These are phyloP conservation scores for Hippoglossus hippoglossus DNA, from an alignment of 2,797 vertebrate genomes.

Conservation along the genomic window DNA sequence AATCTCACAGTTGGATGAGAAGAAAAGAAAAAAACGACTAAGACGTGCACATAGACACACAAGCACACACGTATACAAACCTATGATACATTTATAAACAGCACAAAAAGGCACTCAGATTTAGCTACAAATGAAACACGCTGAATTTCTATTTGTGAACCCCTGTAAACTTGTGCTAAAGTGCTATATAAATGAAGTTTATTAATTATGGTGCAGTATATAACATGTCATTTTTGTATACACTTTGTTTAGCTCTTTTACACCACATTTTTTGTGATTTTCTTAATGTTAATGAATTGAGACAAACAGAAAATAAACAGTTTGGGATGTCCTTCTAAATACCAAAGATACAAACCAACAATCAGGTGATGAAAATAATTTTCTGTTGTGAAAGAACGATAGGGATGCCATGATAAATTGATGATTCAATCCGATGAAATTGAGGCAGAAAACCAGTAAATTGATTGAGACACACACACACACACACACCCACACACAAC, in stretches of 20 bases:
- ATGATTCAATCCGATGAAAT: conserved; percentile 15
- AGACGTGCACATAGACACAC: conserved; percentile 19
- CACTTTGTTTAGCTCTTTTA: background rate
- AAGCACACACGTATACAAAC: background rate
- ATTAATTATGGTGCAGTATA: too few species aligned
- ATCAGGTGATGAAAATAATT: background rate
- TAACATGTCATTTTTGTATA: too few species aligned
- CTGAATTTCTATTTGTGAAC: background rate
- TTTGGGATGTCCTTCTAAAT: too few species aligned
- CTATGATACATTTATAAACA: background rate
- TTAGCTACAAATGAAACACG: background rate
- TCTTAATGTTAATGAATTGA: too few species aligned
- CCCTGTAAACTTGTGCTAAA: too few species aligned
- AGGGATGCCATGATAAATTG: background rate
- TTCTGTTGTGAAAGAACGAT: background rate
- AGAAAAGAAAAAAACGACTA: conserved; percentile 41
- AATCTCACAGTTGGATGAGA: conserved; percentile 68
- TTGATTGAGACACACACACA: background rate
- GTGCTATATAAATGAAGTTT: too few species aligned
- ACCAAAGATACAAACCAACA: too few species aligned
- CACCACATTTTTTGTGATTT: too few species aligned
- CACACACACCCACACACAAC: background rate
- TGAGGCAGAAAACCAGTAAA: background rate
- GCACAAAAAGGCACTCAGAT: too few species aligned
- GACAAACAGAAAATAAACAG: too few species aligned